Evolutionary conservation across 2,113 vertebrate genomes (phyloP), one percentile per base, ranked within the genome.

Genomic region (Lophius piscatorius): DNA sequence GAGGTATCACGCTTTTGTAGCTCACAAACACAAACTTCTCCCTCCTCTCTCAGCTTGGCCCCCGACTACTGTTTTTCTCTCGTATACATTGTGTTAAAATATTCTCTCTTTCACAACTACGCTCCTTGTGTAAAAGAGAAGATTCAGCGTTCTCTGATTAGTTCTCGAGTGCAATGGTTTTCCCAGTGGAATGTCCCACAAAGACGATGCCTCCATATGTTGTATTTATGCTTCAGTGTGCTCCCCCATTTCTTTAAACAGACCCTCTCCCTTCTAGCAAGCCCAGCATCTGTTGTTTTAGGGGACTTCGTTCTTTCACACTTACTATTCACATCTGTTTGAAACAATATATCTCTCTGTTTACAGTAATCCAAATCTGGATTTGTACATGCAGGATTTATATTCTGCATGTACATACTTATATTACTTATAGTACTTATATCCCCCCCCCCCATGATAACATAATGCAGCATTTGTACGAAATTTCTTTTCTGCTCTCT

Each of bases 181-280:
- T n/a, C n/a, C n/a, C n/a, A n/a, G n/a, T n/a, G n/a, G n/a, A n/a
- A n/a, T 6, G 41, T 58, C 68, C 47, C 36, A 44, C 14, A 48
- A 14, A 46, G 39, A 42, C 26, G 41, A 72, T 12, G 4, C 44
- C 34, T 49, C 72, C 72, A 67, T 76, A 74, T 76, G 73, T 57
- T 7, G 9, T 70, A 33, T 61, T 35, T 68, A 46, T 31, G 39
- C 66, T 56, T 64, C 59, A 7, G 21, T 63, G 76, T 76, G 42
- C 42, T 26, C 20, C 11, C 23, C 44, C 24, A 24, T 33, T 54
- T 45, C 69, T 23, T 13, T 68, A 58, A 69, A 52, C 63, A 65
- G 46, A 63, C 74, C 74, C 59, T 45, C 41, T 74, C 60, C 66
- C 65, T 66, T 20, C 56, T 56, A 74, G 70, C 31, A 77, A 70